Conservation (phyloP, 1,140 invertebrate species). For the Helicoverpa armigera region DNA sequence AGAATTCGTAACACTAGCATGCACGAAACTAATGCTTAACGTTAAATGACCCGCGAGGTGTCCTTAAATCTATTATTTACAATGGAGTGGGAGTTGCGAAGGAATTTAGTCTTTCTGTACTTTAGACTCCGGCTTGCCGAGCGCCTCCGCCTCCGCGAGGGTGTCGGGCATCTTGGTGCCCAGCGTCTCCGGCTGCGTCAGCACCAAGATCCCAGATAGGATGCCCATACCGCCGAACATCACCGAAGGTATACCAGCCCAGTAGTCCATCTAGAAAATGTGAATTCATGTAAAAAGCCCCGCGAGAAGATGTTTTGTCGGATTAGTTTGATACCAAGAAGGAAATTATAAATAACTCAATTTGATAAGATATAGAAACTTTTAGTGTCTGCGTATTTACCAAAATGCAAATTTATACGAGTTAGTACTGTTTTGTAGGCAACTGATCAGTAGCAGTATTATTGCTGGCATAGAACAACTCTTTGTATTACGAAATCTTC, state of each 20-base stretch:
- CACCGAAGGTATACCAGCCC: slow-evolving; percentile 87
- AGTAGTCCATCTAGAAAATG: slow-evolving; percentile 70
- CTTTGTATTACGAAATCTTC: too few relatives aligned
- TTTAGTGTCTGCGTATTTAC: too few relatives aligned
- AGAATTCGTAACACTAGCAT: neutral
- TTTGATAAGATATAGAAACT: too few relatives aligned
- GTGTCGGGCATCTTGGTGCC: slow-evolving; percentile 90
- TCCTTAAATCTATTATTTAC: slow-evolving; percentile 11
- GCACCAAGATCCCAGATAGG: slow-evolving; percentile 87
- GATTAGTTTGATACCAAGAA: too few relatives aligned
- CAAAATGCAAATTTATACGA: too few relatives aligned
- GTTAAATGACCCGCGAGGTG: too few relatives aligned
- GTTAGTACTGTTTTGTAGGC: too few relatives aligned
- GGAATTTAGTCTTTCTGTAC: slow-evolving; percentile 20
- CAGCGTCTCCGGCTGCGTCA: slow-evolving; percentile 90
- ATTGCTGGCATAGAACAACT: too few relatives aligned
- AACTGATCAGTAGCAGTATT: too few relatives aligned
- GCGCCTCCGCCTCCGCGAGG: slow-evolving; percentile 89
- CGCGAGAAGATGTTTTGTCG: too few relatives aligned
- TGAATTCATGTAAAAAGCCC: too few relatives aligned
- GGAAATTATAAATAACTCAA: too few relatives aligned
- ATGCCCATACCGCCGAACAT: slow-evolving; percentile 89
- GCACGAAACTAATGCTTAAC: neutral
- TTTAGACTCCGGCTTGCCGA: slow-evolving; percentile 61
- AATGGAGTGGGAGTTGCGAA: neutral